Conservation (phyloP, 2,113 vertebrate genomes). For the Caretta caretta region DNA sequence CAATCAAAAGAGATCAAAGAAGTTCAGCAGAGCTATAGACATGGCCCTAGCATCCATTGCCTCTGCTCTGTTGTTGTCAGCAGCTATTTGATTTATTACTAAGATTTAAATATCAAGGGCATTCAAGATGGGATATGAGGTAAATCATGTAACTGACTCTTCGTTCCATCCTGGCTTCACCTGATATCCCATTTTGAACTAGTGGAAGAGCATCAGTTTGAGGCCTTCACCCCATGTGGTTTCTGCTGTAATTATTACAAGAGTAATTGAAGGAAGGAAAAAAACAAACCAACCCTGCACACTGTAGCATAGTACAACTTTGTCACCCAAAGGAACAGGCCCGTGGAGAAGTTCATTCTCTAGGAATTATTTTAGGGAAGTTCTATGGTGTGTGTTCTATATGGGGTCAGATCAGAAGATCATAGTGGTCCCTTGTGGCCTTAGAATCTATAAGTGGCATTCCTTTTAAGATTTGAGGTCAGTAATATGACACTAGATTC, state of each 20-base stretch:
- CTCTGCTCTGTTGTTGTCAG: neutral
- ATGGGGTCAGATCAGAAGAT: neutral
- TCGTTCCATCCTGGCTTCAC: neutral
- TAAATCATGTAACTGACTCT: conserved; percentile 15
- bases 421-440: neutral
- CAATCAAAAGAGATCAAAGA: no score
- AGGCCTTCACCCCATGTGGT: neutral
- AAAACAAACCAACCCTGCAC: neutral
- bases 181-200: neutral
- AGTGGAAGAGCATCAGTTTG: neutral
- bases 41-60: conserved; percentile 9
- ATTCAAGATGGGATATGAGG: conserved; percentile 16
- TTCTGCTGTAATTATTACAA: conserved; percentile 13
- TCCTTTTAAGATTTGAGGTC: neutral
- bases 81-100: conserved; percentile 60
- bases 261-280: neutral
- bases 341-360: neutral
- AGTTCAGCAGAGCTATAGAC: neutral
- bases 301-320: neutral
- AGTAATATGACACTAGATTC: neutral
- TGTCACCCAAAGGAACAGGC: neutral
- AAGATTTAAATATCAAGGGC: conserved; percentile 23
- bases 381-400: neutral
- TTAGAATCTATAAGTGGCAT: neutral
- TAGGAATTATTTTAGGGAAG: neutral